Percentiles rank a stretch among this genome's conserved stretches.
Evolutionary conservation across 2,888 invertebrate species (phyloP).

Genomic region (Acronicta leporina): DNA sequence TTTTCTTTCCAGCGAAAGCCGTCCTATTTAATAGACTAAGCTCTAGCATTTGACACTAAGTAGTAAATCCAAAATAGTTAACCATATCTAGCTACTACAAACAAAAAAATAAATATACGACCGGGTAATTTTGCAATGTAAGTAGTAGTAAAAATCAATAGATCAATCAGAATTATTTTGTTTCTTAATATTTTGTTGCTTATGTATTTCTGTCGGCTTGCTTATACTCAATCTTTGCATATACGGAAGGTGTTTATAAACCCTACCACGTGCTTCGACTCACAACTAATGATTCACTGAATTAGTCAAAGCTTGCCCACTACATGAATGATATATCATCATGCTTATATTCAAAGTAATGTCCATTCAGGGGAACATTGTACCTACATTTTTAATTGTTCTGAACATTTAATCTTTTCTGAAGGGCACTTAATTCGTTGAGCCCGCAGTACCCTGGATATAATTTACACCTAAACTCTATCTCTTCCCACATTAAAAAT

Average conservation of each 20-base stretch:
- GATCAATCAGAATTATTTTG: neutral
- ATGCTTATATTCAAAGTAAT: conserved; percentile 34
- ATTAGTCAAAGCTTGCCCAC: conserved; percentile 54
- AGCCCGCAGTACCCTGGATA: neutral
- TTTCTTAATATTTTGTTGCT: conserved; percentile 8
- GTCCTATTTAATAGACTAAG: conserved; percentile 23
- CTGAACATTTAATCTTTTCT: conserved; percentile 1
- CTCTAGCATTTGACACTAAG: conserved; percentile 36
- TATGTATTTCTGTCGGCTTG: conserved; percentile 12
- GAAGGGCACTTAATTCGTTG: neutral
- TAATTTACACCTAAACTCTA: neutral
- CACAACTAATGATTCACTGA: conserved; percentile 62
- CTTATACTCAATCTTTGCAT: conserved; percentile 25
- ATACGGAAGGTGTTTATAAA: conserved; percentile 38
- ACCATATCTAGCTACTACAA: no score
- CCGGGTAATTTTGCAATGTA: no score
- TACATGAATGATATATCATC: conserved; percentile 33
- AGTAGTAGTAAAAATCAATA: no score
- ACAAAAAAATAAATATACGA: no score
- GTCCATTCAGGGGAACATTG: conserved; percentile 21
- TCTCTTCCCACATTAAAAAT: conserved; percentile 36
- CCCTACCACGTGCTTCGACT: conserved; percentile 58
- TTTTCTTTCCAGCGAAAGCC: conserved; percentile 62
- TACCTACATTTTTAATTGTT: neutral
- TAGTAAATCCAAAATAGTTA: conserved; percentile 23